A percentile compares a stretch with the other conserved stretches of the same genome.
Evolutionary conservation across 2,888 invertebrate species (phyloP).

Genomic region (Apeira syringaria): DNA sequence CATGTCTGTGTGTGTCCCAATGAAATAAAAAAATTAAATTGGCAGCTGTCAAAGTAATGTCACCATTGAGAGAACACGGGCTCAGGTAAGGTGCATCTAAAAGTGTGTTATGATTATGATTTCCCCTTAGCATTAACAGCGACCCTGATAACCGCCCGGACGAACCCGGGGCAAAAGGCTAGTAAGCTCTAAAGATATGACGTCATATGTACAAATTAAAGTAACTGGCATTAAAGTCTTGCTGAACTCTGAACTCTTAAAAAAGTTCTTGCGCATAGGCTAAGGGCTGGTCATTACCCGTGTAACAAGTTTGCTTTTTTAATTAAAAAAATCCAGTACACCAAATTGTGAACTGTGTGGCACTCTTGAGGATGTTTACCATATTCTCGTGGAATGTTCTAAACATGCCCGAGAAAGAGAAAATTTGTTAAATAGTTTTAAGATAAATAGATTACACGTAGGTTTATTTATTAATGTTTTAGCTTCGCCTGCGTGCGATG

Average conservation of each 20-base stretch:
- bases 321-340: too few species aligned
- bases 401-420: too few species aligned
- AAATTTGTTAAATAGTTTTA: too few species aligned
- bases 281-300: too few species aligned
- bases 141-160: constrained; percentile 82
- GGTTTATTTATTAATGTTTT: too few species aligned
- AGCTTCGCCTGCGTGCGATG: too few species aligned
- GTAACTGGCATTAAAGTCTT: constrained; percentile 45
- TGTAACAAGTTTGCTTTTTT: too few species aligned
- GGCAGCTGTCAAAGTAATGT: constrained; percentile 30
- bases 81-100: constrained; percentile 41
- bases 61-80: constrained; percentile 20
- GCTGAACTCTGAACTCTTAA: constrained; percentile 39
- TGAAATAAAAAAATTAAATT: constrained; percentile 2
- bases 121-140: constrained; percentile 77
- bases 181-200: constrained; percentile 84
- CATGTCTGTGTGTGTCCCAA: constrained; percentile 2
- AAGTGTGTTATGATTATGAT: constrained; percentile 68
- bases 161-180: constrained; percentile 77
- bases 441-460: too few species aligned
- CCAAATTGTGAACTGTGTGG: too few species aligned
- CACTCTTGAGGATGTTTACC: too few species aligned
- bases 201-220: constrained; percentile 71
- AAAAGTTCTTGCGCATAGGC: too few species aligned
- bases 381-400: too few species aligned